phyloP scores from a whole-genome alignment of 1,140 invertebrate species.

The Hycleus cichorii region DNA sequence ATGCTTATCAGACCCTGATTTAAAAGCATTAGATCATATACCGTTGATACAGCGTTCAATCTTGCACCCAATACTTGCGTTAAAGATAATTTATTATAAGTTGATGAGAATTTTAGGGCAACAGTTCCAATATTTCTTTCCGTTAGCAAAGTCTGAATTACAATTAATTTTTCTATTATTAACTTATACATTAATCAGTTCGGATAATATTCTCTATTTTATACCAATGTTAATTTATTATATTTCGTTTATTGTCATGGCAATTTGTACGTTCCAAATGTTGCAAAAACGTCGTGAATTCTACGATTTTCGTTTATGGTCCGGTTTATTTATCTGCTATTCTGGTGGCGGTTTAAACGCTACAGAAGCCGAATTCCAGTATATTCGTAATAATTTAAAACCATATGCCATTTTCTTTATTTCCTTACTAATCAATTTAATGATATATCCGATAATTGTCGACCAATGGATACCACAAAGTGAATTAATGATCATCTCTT shows the following conservation, averaged over 20 bases:
- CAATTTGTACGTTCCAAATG: constrained; percentile 73
- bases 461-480: constrained; percentile 73
- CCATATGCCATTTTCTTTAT: constrained; percentile 74
- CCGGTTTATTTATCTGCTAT: constrained; percentile 67
- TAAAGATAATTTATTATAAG: constrained; percentile 59
- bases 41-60: constrained; percentile 62
- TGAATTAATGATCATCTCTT: constrained; percentile 68
- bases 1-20: constrained; percentile 57
- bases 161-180: constrained; percentile 59
- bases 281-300: constrained; percentile 65
- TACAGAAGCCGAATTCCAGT: constrained; percentile 70
- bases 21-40: constrained; percentile 57
- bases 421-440: constrained; percentile 63
- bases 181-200: constrained; percentile 58
- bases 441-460: constrained; percentile 68
- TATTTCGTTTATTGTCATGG: constrained; percentile 62
- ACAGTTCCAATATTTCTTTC: constrained; percentile 43
- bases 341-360: constrained; percentile 58
- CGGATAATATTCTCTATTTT: constrained; percentile 56
- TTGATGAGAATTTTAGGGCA: constrained; percentile 56
- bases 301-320: constrained; percentile 69
- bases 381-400: constrained; percentile 72
- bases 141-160: constrained; percentile 51
- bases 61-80: constrained; percentile 59
- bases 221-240: constrained; percentile 65